Conservation (phyloP, 2,113 vertebrate species). For the Sakesphorus luctuosus region DNA sequence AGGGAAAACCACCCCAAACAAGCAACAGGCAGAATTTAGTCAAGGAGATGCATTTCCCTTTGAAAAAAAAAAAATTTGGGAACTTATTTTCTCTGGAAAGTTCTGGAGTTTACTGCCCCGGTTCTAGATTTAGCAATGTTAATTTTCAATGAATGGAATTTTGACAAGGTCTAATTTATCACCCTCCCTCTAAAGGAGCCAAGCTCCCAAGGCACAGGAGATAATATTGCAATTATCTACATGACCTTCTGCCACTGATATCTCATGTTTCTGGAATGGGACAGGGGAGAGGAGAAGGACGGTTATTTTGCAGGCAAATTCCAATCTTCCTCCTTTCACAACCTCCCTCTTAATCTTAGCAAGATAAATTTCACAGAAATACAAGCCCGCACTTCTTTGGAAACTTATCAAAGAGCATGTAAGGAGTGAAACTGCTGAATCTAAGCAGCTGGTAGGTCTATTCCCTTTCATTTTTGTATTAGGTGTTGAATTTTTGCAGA, state of each 20-base stretch:
- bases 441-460: neutral
- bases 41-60: neutral
- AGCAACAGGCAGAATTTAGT: neutral
- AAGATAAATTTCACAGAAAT: conserved; percentile 1
- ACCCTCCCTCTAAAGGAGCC: neutral
- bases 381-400: neutral
- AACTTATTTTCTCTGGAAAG: neutral
- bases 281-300: neutral
- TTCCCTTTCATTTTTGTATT: conserved; percentile 15
- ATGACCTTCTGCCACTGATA: conserved; percentile 14
- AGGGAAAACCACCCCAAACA: accelerated
- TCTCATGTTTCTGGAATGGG: neutral
- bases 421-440: neutral
- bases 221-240: conserved; percentile 37
- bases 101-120: neutral
- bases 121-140: neutral
- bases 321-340: neutral
- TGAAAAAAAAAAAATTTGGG: neutral
- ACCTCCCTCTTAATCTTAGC: neutral
- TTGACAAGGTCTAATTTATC: conserved; percentile 4
- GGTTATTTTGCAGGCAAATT: neutral
- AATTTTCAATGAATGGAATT: conserved; percentile 14
- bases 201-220: neutral
- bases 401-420: neutral
- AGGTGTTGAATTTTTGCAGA: neutral